Percentiles rank a stretch among this genome's conserved stretches.
Conservation (phyloP, 53 echinoderm and acorn worm species). For the Crossaster papposus region DNA sequence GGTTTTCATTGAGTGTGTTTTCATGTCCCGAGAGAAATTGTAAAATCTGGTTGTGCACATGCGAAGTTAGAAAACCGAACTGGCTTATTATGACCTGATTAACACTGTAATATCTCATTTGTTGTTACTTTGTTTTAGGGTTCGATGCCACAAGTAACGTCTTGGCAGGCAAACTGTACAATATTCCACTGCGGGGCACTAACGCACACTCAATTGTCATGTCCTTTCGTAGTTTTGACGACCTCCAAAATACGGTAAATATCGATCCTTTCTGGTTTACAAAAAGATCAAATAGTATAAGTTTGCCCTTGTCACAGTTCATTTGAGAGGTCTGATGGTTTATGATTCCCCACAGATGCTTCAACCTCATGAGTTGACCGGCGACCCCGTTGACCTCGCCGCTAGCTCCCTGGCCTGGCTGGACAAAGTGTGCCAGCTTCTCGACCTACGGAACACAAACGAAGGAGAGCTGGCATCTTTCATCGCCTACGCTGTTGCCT, state of each 20-base stretch:
- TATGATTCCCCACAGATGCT: conserved; percentile 47
- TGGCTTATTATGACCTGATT: not conserved
- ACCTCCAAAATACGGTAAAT: conserved; percentile 72
- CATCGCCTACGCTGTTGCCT: conserved; percentile 82
- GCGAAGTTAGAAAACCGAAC: too few species aligned
- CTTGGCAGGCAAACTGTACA: conserved; percentile 93
- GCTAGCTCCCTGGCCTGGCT: conserved; percentile 67
- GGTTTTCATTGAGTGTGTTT: too few species aligned
- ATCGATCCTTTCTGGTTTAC: too few species aligned
- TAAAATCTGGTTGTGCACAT: not conserved
- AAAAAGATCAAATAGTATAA: not conserved
- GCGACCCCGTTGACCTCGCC: conserved; percentile 65
- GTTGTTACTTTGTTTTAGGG: conserved; percentile 56
- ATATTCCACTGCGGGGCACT: conserved; percentile 94
- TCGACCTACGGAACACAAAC: conserved; percentile 66
- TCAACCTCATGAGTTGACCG: conserved; percentile 55
- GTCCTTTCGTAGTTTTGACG: conserved; percentile 72
- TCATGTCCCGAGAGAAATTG: not conserved
- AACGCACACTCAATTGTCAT: conserved; percentile 95
- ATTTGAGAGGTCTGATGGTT: too few species aligned
- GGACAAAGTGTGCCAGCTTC: conserved; percentile 53
- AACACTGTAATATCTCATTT: not conserved
- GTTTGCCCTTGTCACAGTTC: too few species aligned
- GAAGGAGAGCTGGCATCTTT: conserved; percentile 91
- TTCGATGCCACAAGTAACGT: conserved; percentile 98